A percentile compares a stretch with the other conserved stretches of the same genome.
Evolutionary conservation across 2,888 invertebrate species (phyloP).

Genomic region (Agrochola lota): DNA sequence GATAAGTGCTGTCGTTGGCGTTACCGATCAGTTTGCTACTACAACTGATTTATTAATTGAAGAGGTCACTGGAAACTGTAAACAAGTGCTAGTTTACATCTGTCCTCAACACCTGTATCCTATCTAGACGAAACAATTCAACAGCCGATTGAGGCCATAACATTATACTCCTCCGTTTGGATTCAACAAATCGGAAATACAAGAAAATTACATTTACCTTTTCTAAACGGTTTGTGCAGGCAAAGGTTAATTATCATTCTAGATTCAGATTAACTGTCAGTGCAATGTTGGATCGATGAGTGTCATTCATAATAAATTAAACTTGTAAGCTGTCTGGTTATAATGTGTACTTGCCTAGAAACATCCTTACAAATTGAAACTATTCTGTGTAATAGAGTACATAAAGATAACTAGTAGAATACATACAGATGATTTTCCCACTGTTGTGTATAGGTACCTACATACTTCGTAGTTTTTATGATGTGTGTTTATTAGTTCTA

Average conservation of each 20-base stretch:
- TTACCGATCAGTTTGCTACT: not conserved
- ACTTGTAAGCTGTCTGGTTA: not conserved
- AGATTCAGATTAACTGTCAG: not conserved
- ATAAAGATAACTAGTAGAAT: conserved; percentile 2
- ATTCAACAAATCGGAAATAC: not conserved
- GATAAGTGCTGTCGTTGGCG: not conserved
- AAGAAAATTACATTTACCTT: not conserved
- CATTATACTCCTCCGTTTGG: not conserved
- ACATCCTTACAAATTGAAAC: conserved; percentile 15
- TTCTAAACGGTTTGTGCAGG: not conserved
- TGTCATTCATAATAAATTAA: conserved; percentile 6
- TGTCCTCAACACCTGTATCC: not conserved
- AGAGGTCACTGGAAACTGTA: not conserved
- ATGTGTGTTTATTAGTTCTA: too few species aligned
- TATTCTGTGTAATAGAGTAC: conserved; percentile 19
- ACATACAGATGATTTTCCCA: conserved; percentile 15
- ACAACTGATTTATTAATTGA: too few species aligned
- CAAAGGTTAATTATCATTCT: not conserved
- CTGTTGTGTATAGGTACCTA: too few species aligned
- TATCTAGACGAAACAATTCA: not conserved
- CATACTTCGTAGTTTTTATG: too few species aligned
- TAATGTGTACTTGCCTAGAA: conserved; percentile 1
- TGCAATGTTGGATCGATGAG: not conserved
- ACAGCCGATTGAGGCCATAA: not conserved
- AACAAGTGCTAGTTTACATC: not conserved